Percentiles rank a stretch among this genome's conserved stretches.
Evolutionary conservation across 1,140 invertebrate species (phyloP).

Genomic region (Drosophila simulans): DNA sequence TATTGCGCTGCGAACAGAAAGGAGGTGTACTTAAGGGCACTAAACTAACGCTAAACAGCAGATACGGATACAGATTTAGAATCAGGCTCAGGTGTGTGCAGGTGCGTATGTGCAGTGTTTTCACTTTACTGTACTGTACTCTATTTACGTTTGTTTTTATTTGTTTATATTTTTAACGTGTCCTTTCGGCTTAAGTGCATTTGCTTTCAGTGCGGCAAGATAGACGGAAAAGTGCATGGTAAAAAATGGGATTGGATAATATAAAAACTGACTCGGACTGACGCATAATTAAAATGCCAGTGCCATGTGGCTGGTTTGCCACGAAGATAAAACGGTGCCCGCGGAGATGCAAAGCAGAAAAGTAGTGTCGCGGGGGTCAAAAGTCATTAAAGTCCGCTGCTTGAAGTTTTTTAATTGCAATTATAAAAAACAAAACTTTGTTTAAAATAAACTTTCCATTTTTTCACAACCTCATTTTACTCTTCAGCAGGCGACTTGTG

Average conservation of each 20-base stretch:
- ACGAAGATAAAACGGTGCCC: constrained; percentile 65
- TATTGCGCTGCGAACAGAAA: constrained; percentile 56
- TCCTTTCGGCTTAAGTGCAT: constrained; percentile 63
- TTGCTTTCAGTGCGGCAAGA: constrained; percentile 68
- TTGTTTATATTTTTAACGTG: constrained; percentile 25
- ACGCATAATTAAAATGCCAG: constrained; percentile 81
- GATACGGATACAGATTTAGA: constrained; percentile 22
- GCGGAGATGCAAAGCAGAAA: constrained; percentile 33
- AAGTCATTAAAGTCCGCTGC: constrained; percentile 73
- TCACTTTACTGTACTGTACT: constrained; percentile 8
- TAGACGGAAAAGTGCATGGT: constrained; percentile 28
- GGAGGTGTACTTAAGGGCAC: constrained; percentile 52
- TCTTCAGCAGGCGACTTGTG: constrained; percentile 16
- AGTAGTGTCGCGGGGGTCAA: constrained; percentile 27
- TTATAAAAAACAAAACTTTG: constrained; percentile 74
- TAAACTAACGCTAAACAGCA: constrained; percentile 40
- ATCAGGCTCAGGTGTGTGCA: constrained; percentile 58
- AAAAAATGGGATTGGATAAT: constrained; percentile 15
- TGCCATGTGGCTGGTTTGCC: constrained; percentile 71
- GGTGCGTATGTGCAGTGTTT: constrained; percentile 65
- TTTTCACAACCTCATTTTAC: constrained; percentile 13
- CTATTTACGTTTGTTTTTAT: constrained; percentile 25
- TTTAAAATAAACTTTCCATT: constrained; percentile 56
- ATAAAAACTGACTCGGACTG: constrained; percentile 63
- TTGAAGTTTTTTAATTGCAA: constrained; percentile 78